Conservation (phyloP, 1,140 invertebrate species). For the Aphaenogaster rudis region DNA sequence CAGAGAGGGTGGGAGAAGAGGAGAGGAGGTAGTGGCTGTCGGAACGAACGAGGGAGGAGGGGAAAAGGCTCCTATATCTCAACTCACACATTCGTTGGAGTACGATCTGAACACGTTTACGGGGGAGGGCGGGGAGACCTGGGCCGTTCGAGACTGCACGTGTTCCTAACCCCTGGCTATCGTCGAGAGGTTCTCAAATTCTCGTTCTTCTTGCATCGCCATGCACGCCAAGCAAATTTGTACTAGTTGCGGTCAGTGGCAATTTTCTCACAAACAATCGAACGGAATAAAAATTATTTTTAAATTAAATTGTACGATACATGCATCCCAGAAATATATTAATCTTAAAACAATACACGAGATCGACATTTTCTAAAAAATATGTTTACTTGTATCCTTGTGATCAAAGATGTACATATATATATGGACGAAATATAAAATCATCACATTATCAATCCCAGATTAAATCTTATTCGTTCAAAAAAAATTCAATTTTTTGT, state of each 20-base stretch:
- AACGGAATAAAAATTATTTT: background rate
- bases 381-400: background rate
- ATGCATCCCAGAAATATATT: background rate
- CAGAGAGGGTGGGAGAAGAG: conserved; percentile 28
- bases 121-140: conserved; percentile 69
- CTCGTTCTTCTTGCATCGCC: background rate
- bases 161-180: conserved; percentile 85
- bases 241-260: background rate
- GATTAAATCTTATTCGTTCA: background rate
- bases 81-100: conserved; percentile 81
- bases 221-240: background rate
- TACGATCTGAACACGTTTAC: conserved; percentile 81
- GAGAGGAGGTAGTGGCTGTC: conserved; percentile 63
- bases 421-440: background rate
- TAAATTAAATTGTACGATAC: background rate
- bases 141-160: conserved; percentile 86
- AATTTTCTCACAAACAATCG: conserved; percentile 12
- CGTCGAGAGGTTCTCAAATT: conserved; percentile 82
- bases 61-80: conserved; percentile 81
- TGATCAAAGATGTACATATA: background rate
- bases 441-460: no score
- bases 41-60: conserved; percentile 54
- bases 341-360: background rate
- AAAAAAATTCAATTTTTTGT: background rate
- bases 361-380: background rate